Base-by-base conservation (phyloP, 1,140 invertebrate genomes). In the Hyposmocoma kahamanoa region DNA sequence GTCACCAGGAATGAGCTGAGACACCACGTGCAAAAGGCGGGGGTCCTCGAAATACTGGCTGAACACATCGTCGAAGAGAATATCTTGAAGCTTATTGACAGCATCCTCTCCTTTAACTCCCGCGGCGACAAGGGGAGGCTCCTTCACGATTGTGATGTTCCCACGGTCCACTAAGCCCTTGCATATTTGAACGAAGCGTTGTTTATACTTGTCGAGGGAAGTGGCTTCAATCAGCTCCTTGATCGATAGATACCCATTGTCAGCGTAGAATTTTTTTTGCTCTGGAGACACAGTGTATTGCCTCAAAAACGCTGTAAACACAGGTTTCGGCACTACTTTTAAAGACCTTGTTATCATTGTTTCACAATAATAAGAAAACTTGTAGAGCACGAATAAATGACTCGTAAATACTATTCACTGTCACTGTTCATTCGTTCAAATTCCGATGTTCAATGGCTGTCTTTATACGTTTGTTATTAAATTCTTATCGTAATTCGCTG, bases 51-150 rank as follows among this genome's bases (percentile, higher is more conserved):
- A 90, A 70, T 96, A 97, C 6, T 90, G 83, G 53, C 89, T 89
- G 22, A 97, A 91, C 1, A 93, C 89, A 0, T 92, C 89, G 62
- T 93, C 92, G 50, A 77, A 87, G 20, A 92, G 83, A 56, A 96
- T 91, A 66, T 96, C 93, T 80, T 97, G 95, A 10, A 96, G 71
- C 84, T 96, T 96, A 62, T 94, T 93, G 34, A 94, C 88, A n/a
- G 91, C 79, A 39, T 88, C 82, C 77, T 95, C 90, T 45, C 92
- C 92, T 3, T 87, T 89, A 3, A 81, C 3, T 54, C 89, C 86
- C 45, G 87, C 81, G 66, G 92, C 88, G 46, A 89, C 87, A 55
- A 94, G 88, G 0, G 90, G 85, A 0, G 93, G 75, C 69, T 97
- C 95, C 69, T 90, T 91, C 90, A 97, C 95, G 1, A 97, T 73